phyloP scores from a whole-genome alignment of 2,888 invertebrate genomes.

The Agrypnus murinus region DNA sequence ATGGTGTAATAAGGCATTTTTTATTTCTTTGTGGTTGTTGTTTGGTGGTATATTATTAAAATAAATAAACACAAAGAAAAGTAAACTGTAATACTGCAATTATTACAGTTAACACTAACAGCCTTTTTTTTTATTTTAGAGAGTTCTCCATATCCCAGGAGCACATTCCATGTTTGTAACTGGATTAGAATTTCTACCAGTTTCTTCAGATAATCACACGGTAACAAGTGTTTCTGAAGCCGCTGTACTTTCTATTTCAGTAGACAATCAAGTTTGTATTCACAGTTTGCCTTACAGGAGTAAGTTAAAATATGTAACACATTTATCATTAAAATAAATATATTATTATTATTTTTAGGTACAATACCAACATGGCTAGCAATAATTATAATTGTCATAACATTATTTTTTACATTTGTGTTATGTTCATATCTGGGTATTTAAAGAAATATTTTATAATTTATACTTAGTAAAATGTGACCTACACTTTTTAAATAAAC shows the following conservation, averaged over 20 bases:
- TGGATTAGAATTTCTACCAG: conserved; percentile 93
- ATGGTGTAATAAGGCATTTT: too few relatives aligned
- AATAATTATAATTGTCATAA: conserved; percentile 82
- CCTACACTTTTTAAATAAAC: conserved; percentile 13
- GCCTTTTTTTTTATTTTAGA: too few relatives aligned
- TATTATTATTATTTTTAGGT: conserved; percentile 79
- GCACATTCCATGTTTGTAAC: conserved; percentile 99
- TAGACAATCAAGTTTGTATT: conserved; percentile 94
- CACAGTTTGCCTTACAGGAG: conserved; percentile 89
- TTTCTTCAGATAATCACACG: conserved; percentile 80
- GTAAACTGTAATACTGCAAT: too few relatives aligned
- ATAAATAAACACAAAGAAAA: too few relatives aligned
- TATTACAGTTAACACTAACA: too few relatives aligned
- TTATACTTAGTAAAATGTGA: conserved; percentile 4
- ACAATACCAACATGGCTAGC: conserved; percentile 89
- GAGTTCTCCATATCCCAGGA: conserved; percentile 85
- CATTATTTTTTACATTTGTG: conserved; percentile 86
- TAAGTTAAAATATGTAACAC: conserved; percentile 76
- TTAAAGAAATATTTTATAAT: conserved; percentile 63
- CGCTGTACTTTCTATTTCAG: conserved; percentile 94
- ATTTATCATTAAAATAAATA: conserved; percentile 19
- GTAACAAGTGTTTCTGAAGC: conserved; percentile 86
- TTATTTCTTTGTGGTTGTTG: too few relatives aligned
- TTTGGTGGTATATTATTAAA: too few relatives aligned
- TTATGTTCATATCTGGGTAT: conserved; percentile 90